phyloP scores from a whole-genome alignment of 2,797 vertebrate genomes.

The Syngnathus rostellatus region DNA sequence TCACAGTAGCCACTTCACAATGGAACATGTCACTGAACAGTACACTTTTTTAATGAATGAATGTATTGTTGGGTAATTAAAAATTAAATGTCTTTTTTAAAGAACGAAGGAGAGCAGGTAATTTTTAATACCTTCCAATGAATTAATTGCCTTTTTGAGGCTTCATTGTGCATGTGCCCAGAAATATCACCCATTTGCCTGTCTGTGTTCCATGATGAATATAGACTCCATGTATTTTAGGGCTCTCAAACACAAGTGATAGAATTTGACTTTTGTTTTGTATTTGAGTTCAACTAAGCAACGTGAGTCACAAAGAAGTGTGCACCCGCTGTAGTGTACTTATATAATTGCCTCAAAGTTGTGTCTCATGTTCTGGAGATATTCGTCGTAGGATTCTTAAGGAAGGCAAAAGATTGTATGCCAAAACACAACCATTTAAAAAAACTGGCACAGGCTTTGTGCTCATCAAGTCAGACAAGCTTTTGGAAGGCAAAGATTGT shows the following conservation, averaged over 20 bases:
- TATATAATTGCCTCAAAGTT: neutral
- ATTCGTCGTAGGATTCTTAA: neutral
- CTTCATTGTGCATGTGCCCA: neutral
- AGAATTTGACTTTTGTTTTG: neutral
- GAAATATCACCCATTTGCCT: neutral
- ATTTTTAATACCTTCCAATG: neutral
- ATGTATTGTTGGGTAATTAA: neutral
- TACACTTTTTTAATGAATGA: conserved; percentile 4
- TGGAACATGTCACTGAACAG: neutral
- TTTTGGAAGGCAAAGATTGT: neutral
- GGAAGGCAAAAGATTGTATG: neutral
- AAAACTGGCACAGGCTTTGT: neutral
- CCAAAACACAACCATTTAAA: neutral
- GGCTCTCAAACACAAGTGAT: neutral
- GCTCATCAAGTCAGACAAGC: neutral
- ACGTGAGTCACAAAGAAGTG: neutral
- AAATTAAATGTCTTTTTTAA: neutral
- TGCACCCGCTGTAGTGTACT: neutral
- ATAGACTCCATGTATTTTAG: neutral
- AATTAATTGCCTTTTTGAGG: neutral
- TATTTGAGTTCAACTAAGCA: neutral
- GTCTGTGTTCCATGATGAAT: neutral
- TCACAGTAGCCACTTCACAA: neutral
- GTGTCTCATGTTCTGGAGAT: neutral
- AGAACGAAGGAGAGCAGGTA: neutral